These are phyloP conservation scores for Otolemur garnettii DNA, from an alignment of 2,113 vertebrate genomes.

Conservation along the genomic window DNA sequence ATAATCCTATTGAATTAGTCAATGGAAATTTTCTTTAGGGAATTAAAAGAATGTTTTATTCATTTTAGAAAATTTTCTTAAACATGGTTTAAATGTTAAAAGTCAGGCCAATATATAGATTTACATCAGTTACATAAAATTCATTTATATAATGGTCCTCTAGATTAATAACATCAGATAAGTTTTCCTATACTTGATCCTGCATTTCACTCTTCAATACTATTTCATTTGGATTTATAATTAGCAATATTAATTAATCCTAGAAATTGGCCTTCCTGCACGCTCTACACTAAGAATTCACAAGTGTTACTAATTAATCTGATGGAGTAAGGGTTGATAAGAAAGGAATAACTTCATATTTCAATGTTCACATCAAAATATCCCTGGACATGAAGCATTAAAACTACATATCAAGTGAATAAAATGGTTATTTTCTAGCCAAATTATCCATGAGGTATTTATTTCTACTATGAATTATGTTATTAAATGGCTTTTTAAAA, in stretches of 20 bases:
- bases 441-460: background rate
- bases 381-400: background rate
- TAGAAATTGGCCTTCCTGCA: background rate
- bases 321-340: background rate
- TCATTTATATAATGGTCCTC: background rate
- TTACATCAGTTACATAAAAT: background rate
- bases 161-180: constrained; percentile 1
- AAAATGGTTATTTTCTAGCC: constrained; percentile 35
- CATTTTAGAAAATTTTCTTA: background rate
- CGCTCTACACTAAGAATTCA: background rate
- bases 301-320: background rate
- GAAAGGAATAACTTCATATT: background rate
- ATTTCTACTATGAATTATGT: background rate
- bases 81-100: background rate
- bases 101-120: background rate
- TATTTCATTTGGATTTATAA: background rate
- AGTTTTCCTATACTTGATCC: background rate
- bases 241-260: background rate
- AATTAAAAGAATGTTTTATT: background rate
- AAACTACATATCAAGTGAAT: background rate
- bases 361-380: background rate
- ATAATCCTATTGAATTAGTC: background rate
- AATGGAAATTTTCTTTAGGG: background rate
- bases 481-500: background rate
- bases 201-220: background rate